Base-by-base conservation (phyloP, 2,888 invertebrate genomes). In the Aphelenchoides bicaudatus region DNA sequence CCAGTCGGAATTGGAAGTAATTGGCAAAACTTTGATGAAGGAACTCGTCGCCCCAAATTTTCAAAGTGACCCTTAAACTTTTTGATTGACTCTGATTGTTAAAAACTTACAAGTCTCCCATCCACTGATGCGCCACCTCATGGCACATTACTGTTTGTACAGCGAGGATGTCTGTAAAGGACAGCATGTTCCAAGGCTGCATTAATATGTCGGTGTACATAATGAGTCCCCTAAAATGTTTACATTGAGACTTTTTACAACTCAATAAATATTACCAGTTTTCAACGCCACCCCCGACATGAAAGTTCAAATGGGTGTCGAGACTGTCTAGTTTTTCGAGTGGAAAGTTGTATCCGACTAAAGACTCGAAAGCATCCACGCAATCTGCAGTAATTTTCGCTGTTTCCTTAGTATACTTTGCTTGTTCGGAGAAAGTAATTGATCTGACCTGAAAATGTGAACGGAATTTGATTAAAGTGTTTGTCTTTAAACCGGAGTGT, bases 281-380 rank as follows among this genome's bases (percentile, higher is more conserved):
- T 51, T 51, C 52, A n/a, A 51, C 39, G 10, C 52, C 52, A 16
- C 52, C 52, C 10, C 37, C 52, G n/a, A n/a, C n/a, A 21, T 43
- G 43, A 1, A 16, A 51, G 3, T 38, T 38, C 16, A 21, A 8
- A 19, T 34, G 37, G 2, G 30, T 30, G 25, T 51, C 52, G 6
- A 51, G 16, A 39, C 39, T 31, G 39, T 51, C 52, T 2, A 51
- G 39, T 51, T 51, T 51, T 13, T 13, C 19, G 1, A 51, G 3
- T 27, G 52, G 52, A 21, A 38, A 51, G 16, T 27, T 21, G 2
- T 38, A 37, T 8, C 30, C 27, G 16, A 51, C 52, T 19, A 51
- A 28, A n/a, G 31, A 23, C 37, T 51, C 52, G 23, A 51, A 23
- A 1, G 52, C 48, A 49, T 51, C 52, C 3, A 51, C 28, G 37